Evolutionary conservation across 1,140 invertebrate genomes (phyloP).

Genomic region (Hydropsyche tenuis): DNA sequence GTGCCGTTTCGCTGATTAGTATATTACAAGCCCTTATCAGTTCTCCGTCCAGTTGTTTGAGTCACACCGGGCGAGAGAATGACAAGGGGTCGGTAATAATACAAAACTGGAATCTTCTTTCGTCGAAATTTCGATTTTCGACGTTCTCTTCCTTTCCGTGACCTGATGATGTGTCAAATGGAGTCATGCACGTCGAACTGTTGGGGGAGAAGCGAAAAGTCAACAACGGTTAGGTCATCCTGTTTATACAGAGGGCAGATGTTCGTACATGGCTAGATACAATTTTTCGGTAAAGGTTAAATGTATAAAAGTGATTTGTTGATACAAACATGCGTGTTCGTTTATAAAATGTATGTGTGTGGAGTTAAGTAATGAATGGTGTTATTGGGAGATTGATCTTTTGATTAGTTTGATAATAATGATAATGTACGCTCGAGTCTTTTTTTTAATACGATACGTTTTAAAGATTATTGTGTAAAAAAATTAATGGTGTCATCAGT

Average conservation of each 20-base stretch:
- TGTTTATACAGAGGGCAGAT: slow-evolving; percentile 33
- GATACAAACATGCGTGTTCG: too few species aligned
- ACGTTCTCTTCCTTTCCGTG: neutral
- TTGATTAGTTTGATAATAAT: too few species aligned
- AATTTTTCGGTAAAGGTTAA: neutral
- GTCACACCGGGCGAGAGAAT: slow-evolving; percentile 45
- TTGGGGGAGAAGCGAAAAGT: neutral
- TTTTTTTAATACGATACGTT: too few species aligned
- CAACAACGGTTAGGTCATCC: neutral
- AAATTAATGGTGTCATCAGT: too few species aligned
- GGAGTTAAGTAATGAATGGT: too few species aligned
- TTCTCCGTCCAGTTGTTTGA: slow-evolving; percentile 49
- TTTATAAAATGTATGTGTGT: too few species aligned
- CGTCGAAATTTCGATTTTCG: neutral
- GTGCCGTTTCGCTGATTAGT: slow-evolving; percentile 26
- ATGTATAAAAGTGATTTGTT: neutral
- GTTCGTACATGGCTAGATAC: neutral
- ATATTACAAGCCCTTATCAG: slow-evolving; percentile 50
- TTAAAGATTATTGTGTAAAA: too few species aligned
- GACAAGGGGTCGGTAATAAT: slow-evolving; percentile 49
- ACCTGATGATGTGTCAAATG: neutral
- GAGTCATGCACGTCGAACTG: neutral
- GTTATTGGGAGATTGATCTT: too few species aligned
- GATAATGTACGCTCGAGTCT: too few species aligned
- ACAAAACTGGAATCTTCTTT: too few species aligned